Conservation (phyloP, 1,140 invertebrate genomes). For the Drosophila pachea region DNA sequence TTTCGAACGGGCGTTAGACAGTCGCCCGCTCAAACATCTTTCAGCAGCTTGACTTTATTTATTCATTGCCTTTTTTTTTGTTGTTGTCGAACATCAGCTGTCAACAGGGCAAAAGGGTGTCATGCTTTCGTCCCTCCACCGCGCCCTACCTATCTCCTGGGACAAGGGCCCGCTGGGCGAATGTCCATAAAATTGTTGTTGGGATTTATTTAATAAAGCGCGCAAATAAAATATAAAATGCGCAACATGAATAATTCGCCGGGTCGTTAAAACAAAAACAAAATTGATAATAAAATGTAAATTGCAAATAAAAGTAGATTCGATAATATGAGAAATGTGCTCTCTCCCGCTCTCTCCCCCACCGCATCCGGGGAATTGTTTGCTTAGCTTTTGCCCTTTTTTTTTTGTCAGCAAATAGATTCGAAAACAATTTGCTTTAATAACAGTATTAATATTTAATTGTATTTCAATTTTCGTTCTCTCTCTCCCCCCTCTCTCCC, state of each 20-base stretch:
- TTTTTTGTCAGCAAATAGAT: conserved; percentile 47
- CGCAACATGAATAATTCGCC: conserved; percentile 60
- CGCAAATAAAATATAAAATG: conserved; percentile 40
- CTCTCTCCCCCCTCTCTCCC: conserved; percentile 22
- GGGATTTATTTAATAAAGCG: conserved; percentile 70
- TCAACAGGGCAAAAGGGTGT: no score
- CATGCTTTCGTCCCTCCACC: no score
- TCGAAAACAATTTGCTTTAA: conserved; percentile 53
- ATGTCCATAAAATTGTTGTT: conserved; percentile 59
- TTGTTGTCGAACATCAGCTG: no score
- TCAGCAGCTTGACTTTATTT: no score
- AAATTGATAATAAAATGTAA: conserved; percentile 72
- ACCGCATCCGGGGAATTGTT: conserved; percentile 40
- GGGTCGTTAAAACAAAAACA: conserved; percentile 48
- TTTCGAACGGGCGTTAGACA: no score
- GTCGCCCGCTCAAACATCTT: no score
- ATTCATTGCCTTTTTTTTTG: no score
- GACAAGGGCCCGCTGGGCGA: conserved; percentile 19
- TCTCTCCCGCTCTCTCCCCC: conserved; percentile 15
- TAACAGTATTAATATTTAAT: conserved; percentile 26
- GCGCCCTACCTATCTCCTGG: neutral
- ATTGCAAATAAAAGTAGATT: conserved; percentile 61
- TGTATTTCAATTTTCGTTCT: conserved; percentile 9
- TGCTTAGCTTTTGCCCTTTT: conserved; percentile 33
- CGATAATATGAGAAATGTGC: conserved; percentile 42